Evolutionary conservation across 1,140 invertebrate genomes (phyloP), one percentile per base, ranked within the genome.

Genomic region (Contarinia nasturtii): DNA sequence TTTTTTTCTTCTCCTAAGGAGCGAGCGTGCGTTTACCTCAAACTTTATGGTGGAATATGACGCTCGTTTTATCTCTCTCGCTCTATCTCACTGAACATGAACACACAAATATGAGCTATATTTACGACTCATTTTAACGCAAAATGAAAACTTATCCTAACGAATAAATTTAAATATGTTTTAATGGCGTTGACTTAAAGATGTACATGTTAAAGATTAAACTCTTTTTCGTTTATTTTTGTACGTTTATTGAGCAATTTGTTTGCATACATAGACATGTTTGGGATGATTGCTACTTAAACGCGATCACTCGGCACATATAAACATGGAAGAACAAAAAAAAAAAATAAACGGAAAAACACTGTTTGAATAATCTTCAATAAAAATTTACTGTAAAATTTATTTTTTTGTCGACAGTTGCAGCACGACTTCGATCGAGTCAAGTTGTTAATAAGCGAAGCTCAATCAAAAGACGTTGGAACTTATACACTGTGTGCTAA

Each of bases 401-500:
- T 43, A 20, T 14, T 14, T 43, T 20, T 44, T 21, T 50, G 17
- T 45, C 64, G 66, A 57, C 64, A 76, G 73, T 67, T 78, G 56
- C 68, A 73, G 51, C 67, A 66, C 49, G 73, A 78, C 56, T 69
- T 66, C 48, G 68, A 69, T 44, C 72, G 67, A 55, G 71, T 73
- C 43, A 78, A 74, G 45, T 65, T 88, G 49, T 67, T 71, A 53
- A 74, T 83, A 46, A 60, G 72, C 37, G 76, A 83, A 65, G 79
- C 76, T 14, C 77, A 74, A 58, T 73, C 76, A 19, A 79, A 80
- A 62, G 76, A 79, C 67, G 76, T 77, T 50, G 81, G 81, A 48
- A 70, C 66, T 48, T 83, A 83, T 58, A 65, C 65, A 37, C 71
- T 80, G 48, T 71, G 63, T 49, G 78, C 76, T 4, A 73, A 67